Evolutionary conservation across 2,888 invertebrate species (phyloP), one percentile per base, ranked within the genome.

Genomic region (Gordius sp.): DNA sequence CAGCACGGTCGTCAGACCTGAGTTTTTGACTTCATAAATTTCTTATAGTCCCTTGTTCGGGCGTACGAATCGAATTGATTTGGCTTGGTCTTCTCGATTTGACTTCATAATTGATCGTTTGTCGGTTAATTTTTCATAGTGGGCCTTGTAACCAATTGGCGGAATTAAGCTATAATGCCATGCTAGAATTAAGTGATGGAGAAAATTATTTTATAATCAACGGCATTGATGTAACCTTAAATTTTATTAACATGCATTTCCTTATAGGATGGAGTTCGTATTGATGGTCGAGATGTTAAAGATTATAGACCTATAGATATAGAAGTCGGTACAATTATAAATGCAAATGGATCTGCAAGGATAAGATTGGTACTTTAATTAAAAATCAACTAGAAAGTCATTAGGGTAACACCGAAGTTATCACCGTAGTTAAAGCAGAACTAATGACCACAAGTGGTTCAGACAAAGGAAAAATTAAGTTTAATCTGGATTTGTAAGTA

Each of bases 141-240:
- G n/a, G n/a, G n/a, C n/a, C n/a, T n/a, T n/a, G n/a, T n/a, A n/a
- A n/a, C n/a, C n/a, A n/a, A n/a, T n/a, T n/a, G n/a, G n/a, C n/a
- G n/a, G n/a, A n/a, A n/a, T n/a, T n/a, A n/a, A n/a, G n/a, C n/a
- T n/a, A n/a, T n/a, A n/a, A n/a, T n/a, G n/a, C n/a, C 47, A 47
- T 47, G 47, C 20, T 47, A 20, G 47, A 47, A 23, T 20, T 47
- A 20, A 23, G 47, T 18, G 47, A 47, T 47, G 47, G 47, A 18
- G 47, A 47, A 20, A 47, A 23, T 47, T 18, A 23, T n/a, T 47
- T 47, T 47, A 47, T 47, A n/a, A 47, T 47, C 20, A 47, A 47
- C 8, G 47, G 47, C 8, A 47, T 47, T n/a, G 47, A 47, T 4
- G 47, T 47, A n/a, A n/a, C n/a, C n/a, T n/a, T n/a, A n/a, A n/a